Evolutionary conservation across 2,797 vertebrate species (phyloP), one percentile per base, ranked within the genome.

Genomic region (Muscicapa striata): DNA sequence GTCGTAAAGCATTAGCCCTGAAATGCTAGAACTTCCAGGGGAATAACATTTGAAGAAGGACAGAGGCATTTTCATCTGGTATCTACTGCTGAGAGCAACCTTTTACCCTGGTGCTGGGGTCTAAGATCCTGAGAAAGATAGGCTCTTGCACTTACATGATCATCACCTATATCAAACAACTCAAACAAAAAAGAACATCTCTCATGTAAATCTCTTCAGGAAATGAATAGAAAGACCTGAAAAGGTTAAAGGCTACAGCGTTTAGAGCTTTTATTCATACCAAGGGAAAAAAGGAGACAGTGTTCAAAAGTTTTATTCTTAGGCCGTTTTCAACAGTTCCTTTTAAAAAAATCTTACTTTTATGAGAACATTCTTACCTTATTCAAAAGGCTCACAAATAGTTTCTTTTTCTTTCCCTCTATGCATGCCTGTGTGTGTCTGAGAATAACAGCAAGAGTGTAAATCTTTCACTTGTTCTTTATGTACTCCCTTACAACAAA

Each of bases 291-390:
- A 95, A 84, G 41, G 24, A 92, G 34, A 80, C 27, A 41, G 63
- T 29, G 80, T 89, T 96, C 87, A 93, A 93, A 96, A 95, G 93
- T 95, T 95, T 96, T 96, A 96, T 97, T 97, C 94, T 95, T 94
- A 84, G 87, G 78, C 61, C 64, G 7, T 89, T 95, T 93, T 94
- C 81, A 94, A 92, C 83, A 86, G 83, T 80, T 87, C 54, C 27
- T 57, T 96, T 97, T 92, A 30, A 45, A 97, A 94, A 90, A 70
- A 64, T 58, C 29, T 48, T 66, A 63, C 84, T 83, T 95, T 89
- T 86, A 87, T 87, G 69, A 72, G 68, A 81, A 66, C 75, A 52
- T 55, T 82, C 87, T 94, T 86, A 80, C 76, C 66, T 91, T 91
- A 87, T 85, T 93, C 93, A 84, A 54, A 93, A 95, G 76, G 88